Evolutionary conservation across 2,113 vertebrate species (phyloP).

Genomic region (Pholis gunnellus): DNA sequence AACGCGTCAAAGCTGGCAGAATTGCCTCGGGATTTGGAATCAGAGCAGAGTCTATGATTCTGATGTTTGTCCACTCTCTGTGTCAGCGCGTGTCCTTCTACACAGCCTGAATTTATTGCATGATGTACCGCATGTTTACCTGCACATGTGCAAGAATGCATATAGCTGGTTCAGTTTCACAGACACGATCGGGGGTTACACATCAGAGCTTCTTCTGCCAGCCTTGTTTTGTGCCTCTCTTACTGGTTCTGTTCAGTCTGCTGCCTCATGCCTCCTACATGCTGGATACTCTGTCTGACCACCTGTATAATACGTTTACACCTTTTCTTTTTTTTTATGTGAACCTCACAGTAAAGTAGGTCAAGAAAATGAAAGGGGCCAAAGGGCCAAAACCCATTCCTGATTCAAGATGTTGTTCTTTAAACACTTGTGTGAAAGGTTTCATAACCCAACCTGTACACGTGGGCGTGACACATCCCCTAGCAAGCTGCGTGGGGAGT

Average conservation of each 20-base stretch:
- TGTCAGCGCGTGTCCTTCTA: slow-evolving; percentile 24
- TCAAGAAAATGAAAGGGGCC: slow-evolving; percentile 1
- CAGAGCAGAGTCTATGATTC: slow-evolving; percentile 52
- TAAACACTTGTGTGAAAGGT: slow-evolving; percentile 32
- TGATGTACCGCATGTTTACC: neutral
- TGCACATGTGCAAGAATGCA: neutral
- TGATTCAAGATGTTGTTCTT: slow-evolving; percentile 24
- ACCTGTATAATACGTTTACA: slow-evolving; percentile 16
- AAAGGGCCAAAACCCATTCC: neutral
- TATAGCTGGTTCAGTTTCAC: slow-evolving; percentile 7
- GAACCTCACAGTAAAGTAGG: slow-evolving; percentile 3
- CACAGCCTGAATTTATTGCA: slow-evolving; percentile 32
- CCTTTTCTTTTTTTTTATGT: slow-evolving; percentile 6
- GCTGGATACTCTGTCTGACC: slow-evolving; percentile 15
- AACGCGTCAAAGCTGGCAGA: slow-evolving; percentile 25
- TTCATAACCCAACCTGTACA: neutral
- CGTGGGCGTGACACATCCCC: slow-evolving; percentile 15
- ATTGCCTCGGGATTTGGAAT: slow-evolving; percentile 52
- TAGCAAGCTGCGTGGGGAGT: slow-evolving; percentile 17
- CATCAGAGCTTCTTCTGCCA: slow-evolving; percentile 16
- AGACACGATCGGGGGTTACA: slow-evolving; percentile 20
- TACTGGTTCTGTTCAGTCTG: neutral
- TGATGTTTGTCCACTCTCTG: slow-evolving; percentile 59
- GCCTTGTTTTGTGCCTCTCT: slow-evolving; percentile 33
- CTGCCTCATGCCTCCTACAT: slow-evolving; percentile 16